phyloP scores from a whole-genome alignment of 2,113 vertebrate species.

The Macaca mulatta region DNA sequence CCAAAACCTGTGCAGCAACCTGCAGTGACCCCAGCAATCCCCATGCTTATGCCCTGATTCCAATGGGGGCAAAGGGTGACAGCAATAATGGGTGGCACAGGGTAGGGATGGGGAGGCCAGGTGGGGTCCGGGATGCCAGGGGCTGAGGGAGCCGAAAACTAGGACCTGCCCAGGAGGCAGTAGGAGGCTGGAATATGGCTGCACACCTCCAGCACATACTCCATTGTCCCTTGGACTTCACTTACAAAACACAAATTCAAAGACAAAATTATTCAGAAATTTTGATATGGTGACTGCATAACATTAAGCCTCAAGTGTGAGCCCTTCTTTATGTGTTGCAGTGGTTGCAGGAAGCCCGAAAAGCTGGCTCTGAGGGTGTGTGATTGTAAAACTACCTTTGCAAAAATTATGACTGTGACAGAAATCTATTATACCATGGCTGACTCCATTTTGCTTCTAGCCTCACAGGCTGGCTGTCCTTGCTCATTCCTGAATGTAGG shows the following conservation, averaged over 20 bases:
- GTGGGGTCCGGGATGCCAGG: background rate
- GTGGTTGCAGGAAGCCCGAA: background rate
- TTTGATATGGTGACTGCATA: background rate
- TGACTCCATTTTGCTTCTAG: too few relatives aligned
- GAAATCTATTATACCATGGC: too few relatives aligned
- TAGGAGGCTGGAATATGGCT: background rate
- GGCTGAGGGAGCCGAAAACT: background rate
- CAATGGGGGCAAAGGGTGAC: background rate
- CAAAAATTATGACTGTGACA: too few relatives aligned
- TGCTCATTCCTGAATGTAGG: too few relatives aligned
- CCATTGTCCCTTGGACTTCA: background rate
- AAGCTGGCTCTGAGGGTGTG: background rate
- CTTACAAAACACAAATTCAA: background rate
- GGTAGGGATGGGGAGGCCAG: too few relatives aligned
- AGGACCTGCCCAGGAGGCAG: background rate
- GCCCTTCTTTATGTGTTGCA: background rate
- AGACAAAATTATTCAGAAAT: background rate
- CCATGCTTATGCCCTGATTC: background rate
- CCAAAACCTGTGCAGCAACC: background rate
- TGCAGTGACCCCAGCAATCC: background rate
- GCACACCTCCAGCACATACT: background rate
- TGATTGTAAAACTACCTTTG: background rate
- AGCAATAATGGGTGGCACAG: background rate
- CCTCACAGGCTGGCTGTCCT: too few relatives aligned
- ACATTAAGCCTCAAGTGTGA: background rate